Conservation (phyloP, 2,888 invertebrate species). For the Platycheirus albimanus region DNA sequence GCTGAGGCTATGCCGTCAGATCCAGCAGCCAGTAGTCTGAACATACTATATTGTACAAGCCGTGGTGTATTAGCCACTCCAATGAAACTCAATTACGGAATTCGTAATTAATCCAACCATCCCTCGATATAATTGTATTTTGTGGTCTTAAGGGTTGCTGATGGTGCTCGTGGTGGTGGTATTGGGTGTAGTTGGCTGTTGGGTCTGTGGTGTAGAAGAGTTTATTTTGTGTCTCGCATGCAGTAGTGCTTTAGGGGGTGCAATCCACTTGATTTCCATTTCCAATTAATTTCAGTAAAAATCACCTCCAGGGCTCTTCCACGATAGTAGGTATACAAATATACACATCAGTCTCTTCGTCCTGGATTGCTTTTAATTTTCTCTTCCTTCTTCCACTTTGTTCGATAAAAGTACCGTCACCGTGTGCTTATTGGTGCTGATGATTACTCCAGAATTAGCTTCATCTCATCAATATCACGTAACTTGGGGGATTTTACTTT, state of each 20-base stretch:
- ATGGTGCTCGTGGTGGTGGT: too few species aligned
- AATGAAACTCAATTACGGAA: conserved; percentile 70
- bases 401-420: background rate
- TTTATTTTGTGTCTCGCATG: conserved; percentile 2
- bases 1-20: conserved; percentile 11
- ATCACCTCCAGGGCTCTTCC: conserved; percentile 15
- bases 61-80: conserved; percentile 63
- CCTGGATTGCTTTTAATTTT: background rate
- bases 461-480: conserved; percentile 51
- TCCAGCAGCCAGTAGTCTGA: background rate
- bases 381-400: conserved; percentile 1
- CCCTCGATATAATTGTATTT: conserved; percentile 63
- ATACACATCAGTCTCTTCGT: conserved; percentile 3
- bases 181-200: too few species aligned
- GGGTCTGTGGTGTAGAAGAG: too few species aligned
- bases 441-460: conserved; percentile 58
- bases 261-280: conserved; percentile 43
- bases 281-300: conserved; percentile 52
- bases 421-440: conserved; percentile 24
- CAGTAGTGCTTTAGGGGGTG: conserved; percentile 1
- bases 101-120: conserved; percentile 67
- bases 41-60: background rate
- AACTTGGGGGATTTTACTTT: conserved; percentile 15
- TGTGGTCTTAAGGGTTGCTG: conserved; percentile 26
- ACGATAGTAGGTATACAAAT: background rate